Base-by-base conservation (phyloP, 1,140 invertebrate genomes). In the Lepidurus couesii region DNA sequence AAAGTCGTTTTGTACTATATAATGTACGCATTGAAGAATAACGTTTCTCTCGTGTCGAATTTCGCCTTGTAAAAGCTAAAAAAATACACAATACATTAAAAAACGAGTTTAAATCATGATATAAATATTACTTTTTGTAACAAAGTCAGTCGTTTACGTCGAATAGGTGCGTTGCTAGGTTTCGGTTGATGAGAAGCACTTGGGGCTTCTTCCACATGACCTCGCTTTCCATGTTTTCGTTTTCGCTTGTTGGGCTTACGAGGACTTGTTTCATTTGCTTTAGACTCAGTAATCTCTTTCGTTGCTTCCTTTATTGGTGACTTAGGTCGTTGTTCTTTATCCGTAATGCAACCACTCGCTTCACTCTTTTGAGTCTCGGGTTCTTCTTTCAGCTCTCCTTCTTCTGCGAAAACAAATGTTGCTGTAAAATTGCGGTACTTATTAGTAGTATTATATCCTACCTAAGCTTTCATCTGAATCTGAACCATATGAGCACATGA, bases 1-100 rank as follows among this genome's bases (percentile, higher is more conserved):
- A 79, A 84, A 86, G 21, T 83, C 82, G n/a, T 85, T 82, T 45
- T 83, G 82, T 9, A 85, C 83, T 73, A 85, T 83, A 79, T 83
- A 84, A 78, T 83, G 81, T 10, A 85, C 83, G 80, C 85, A 86
- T 79, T 86, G 85, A 1, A 86, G 78, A 42, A 86, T 81, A 42
- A 85, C 81, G 78, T 86, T 86, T 26, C 86, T 82, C 80, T 86
- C 86, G 44, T 84, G 82, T 74, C 83, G 80, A 26, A 86, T 86
- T 47, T 86, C 85, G 10, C 82, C 81, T 26, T 83, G 84, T 73
- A 86, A 79, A 11, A 86, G 80, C 85, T 85, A 79, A 76, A 82
- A 82, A 73, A 80, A 77, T 76, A 75, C 11, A 65, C 47, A 77
- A 43, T 75, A 73, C 75, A 75, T 73, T 74, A 73, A 53, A n/a